A percentile compares a stretch with the other conserved stretches of the same genome.
Evolutionary conservation across 1,140 invertebrate genomes (phyloP).

Genomic region (Aricia agestis): DNA sequence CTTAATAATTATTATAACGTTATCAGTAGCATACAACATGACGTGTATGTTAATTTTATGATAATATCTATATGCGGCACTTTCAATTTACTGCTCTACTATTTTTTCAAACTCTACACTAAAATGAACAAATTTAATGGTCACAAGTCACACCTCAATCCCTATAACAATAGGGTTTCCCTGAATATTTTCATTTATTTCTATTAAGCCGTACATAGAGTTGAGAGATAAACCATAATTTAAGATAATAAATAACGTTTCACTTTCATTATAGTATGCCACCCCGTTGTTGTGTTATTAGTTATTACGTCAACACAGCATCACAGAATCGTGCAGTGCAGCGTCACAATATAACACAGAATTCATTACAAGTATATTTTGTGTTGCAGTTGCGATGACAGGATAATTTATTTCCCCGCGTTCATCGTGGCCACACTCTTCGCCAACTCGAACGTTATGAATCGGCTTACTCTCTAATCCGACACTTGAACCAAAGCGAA

Average conservation of each 20-base stretch:
- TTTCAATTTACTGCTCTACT: too few relatives aligned
- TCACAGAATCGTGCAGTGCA: background rate
- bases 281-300: too few relatives aligned
- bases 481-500: constrained; percentile 3
- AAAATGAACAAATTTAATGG: too few relatives aligned
- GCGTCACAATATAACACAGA: background rate
- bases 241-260: too few relatives aligned
- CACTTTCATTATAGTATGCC: too few relatives aligned
- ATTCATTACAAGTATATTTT: background rate
- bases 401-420: background rate
- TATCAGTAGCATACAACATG: background rate
- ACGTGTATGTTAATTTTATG: background rate
- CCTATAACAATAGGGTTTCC: too few relatives aligned
- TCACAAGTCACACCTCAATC: too few relatives aligned
- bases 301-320: too few relatives aligned
- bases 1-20: background rate
- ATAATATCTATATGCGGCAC: background rate
- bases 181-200: too few relatives aligned
- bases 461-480: background rate
- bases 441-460: background rate
- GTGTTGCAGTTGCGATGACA: background rate
- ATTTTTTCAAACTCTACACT: too few relatives aligned
- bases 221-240: too few relatives aligned
- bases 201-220: too few relatives aligned
- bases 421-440: background rate